Evolutionary conservation across 2,888 invertebrate genomes (phyloP).

Genomic region (Drosophila paranaensis): DNA sequence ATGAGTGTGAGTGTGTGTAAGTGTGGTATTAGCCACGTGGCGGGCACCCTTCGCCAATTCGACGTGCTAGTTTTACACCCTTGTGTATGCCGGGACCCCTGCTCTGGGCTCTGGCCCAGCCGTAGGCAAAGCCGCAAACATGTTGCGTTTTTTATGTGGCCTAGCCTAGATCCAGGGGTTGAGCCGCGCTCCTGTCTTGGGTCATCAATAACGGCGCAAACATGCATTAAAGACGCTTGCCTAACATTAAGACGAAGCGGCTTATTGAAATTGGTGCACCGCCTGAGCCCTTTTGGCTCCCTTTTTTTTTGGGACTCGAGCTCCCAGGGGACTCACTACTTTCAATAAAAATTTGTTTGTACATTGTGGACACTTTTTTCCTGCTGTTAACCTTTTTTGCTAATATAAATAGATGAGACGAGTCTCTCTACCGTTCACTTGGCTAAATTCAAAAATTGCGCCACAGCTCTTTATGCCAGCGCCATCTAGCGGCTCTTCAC

Average conservation of each 20-base stretch:
- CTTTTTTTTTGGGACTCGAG: conserved; percentile 16
- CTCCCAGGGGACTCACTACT: conserved; percentile 75
- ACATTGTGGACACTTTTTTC: conserved; percentile 45
- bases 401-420: conserved; percentile 43
- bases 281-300: conserved; percentile 58
- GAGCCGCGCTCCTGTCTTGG: conserved; percentile 37
- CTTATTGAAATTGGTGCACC: conserved; percentile 74
- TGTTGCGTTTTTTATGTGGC: conserved; percentile 64
- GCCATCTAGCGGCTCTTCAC: conserved; percentile 11
- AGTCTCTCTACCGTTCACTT: neutral
- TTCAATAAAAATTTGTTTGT: conserved; percentile 78
- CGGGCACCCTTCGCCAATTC: conserved; percentile 56
- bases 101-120: neutral
- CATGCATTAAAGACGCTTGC: conserved; percentile 64
- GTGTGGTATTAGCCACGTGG: conserved; percentile 56
- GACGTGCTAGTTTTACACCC: conserved; percentile 67
- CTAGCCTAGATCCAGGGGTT: conserved; percentile 31
- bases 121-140: conserved; percentile 55
- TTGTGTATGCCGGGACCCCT: conserved; percentile 26
- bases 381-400: conserved; percentile 16
- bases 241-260: conserved; percentile 61
- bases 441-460: conserved; percentile 10
- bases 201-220: conserved; percentile 79
- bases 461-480: neutral
- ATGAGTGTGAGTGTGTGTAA: conserved; percentile 22